These are phyloP conservation scores for Cylas formicarius DNA, from an alignment of 1,140 invertebrate genomes.

Conservation along the genomic window DNA sequence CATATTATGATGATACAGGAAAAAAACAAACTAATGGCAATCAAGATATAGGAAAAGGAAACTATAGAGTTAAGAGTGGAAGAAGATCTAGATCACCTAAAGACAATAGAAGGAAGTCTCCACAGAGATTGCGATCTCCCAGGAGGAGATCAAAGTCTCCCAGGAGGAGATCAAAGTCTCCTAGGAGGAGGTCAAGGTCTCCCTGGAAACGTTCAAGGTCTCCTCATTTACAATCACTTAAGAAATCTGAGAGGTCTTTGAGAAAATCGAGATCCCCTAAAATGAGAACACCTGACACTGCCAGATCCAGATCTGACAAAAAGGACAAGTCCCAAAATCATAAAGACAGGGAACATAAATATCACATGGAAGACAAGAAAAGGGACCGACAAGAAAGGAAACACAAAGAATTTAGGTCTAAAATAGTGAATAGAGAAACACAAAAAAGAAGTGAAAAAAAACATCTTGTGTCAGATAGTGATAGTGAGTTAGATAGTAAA, in stretches of 20 bases:
- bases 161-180: not conserved
- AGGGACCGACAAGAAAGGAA: not conserved
- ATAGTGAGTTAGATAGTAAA: conserved; percentile 9
- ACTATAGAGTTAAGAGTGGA: conserved; percentile 19
- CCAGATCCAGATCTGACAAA: conserved; percentile 11
- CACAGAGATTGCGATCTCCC: not conserved
- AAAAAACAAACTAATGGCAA: conserved; percentile 12
- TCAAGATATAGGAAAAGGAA: conserved; percentile 25
- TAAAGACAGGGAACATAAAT: conserved; percentile 1
- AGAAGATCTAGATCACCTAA: conserved; percentile 10
- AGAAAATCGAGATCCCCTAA: not conserved
- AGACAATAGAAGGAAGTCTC: not conserved
- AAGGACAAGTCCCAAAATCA: too few relatives aligned
- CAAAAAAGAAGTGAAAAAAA: conserved; percentile 7
- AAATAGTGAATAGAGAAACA: not conserved
- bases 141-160: not conserved
- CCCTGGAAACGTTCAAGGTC: not conserved
- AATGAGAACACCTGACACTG: not conserved
- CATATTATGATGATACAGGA: conserved; percentile 41
- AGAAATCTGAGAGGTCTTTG: not conserved
- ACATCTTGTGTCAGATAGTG: conserved; percentile 7
- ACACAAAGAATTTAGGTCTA: not conserved
- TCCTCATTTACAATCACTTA: not conserved
- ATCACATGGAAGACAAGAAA: conserved; percentile 2
- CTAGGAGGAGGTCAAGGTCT: conserved; percentile 9